Percentiles rank a stretch among this genome's conserved stretches.
Conservation (phyloP, 2,888 invertebrate species). For the Loripinus fragilis region DNA sequence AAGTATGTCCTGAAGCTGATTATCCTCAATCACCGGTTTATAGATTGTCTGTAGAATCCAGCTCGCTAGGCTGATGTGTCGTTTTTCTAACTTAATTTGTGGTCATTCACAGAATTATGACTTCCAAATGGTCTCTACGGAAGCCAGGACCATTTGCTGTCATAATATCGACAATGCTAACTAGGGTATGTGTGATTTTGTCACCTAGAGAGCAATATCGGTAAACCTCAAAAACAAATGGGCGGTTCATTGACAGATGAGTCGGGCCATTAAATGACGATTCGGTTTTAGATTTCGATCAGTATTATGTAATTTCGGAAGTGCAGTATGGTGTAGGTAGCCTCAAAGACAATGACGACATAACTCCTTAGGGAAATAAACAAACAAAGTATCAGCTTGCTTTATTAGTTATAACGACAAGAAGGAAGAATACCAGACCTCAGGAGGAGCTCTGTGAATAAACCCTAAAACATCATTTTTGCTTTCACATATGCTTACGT, state of each 20-base stretch:
- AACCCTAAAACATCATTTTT: no score
- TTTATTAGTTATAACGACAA: no score
- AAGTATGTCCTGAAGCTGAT: not conserved
- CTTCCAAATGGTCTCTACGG: conserved; percentile 16
- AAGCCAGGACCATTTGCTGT: not conserved
- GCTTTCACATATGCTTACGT: no score
- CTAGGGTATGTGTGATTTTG: conserved; percentile 17
- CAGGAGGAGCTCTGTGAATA: no score
- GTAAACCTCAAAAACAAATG: conserved; percentile 14
- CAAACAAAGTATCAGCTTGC: no score
- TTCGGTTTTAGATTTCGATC: conserved; percentile 9
- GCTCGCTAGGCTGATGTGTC: not conserved
- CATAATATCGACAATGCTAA: conserved; percentile 19
- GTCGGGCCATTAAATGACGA: not conserved
- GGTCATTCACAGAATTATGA: conserved; percentile 10
- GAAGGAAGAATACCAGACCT: no score
- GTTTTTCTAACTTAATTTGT: conserved; percentile 18
- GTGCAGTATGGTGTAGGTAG: not conserved
- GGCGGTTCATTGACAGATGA: not conserved
- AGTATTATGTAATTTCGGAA: not conserved
- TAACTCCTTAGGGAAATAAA: no score
- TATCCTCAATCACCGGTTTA: conserved; percentile 4
- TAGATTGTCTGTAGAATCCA: not conserved
- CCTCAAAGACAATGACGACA: no score
- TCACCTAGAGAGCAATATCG: conserved; percentile 9